Conservation (phyloP, 37 sponge, comb jelly and placozoan genomes). For the Eunapius fragilis region DNA sequence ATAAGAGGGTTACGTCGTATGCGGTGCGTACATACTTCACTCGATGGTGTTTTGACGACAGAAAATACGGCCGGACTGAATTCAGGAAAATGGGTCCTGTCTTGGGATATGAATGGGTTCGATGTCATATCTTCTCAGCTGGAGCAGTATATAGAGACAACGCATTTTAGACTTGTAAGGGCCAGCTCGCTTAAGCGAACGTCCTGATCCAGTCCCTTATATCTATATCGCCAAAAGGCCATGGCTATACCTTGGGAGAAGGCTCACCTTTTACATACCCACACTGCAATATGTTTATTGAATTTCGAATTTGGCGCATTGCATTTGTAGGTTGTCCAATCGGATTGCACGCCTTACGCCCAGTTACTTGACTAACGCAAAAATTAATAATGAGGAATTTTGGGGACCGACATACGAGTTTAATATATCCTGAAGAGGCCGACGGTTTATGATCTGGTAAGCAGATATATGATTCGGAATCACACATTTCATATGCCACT, state of each 20-base stretch:
- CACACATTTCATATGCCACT: no score
- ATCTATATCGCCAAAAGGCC: not conserved
- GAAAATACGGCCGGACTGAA: slow-evolving; percentile 57
- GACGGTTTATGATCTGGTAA: not conserved
- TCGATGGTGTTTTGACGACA: slow-evolving; percentile 28
- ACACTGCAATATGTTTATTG: not conserved
- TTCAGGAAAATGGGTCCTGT: slow-evolving; percentile 58
- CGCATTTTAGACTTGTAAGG: not conserved
- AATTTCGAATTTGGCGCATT: not conserved
- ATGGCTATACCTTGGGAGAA: not conserved
- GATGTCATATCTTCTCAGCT: slow-evolving; percentile 5
- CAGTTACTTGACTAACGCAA: not conserved
- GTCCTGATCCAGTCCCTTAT: not conserved
- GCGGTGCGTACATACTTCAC: slow-evolving; percentile 24
- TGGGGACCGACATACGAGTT: not conserved
- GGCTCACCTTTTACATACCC: not conserved
- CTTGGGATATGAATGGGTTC: slow-evolving; percentile 55
- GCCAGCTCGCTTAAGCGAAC: not conserved
- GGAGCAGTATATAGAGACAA: not conserved
- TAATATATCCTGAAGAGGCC: not conserved
- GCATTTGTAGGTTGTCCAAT: not conserved
- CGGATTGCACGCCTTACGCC: not conserved
- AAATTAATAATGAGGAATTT: not conserved
- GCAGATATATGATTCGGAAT: no score
- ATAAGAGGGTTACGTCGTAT: not conserved